Evolutionary conservation across 2,113 vertebrate species (phyloP).

Genomic region (Rhipidura dahli): DNA sequence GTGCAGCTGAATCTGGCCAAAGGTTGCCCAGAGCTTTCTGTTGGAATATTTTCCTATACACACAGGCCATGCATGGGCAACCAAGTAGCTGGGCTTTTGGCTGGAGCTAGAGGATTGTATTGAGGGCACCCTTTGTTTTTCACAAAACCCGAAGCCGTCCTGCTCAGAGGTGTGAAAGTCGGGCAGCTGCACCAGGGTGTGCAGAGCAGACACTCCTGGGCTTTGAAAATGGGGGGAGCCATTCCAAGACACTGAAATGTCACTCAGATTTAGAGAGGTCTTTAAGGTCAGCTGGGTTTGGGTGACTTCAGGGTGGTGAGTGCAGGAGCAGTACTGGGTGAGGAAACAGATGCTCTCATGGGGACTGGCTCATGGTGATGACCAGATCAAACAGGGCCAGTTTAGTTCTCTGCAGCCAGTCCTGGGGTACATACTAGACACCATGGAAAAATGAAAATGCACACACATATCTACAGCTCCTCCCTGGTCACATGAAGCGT

Average conservation of each 20-base stretch:
- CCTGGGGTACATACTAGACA: neutral
- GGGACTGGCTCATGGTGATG: accelerated
- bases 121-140: neutral
- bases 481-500: neutral
- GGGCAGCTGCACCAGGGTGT: neutral
- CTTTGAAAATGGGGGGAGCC: neutral
- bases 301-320: neutral
- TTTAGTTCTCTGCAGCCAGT: neutral
- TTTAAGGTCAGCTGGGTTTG: neutral
- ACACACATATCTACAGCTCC: too few species aligned
- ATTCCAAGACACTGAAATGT: neutral
- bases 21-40: neutral
- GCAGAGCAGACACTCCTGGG: neutral
- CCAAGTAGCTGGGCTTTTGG: neutral
- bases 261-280: neutral
- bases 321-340: accelerated
- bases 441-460: neutral
- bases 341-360: neutral
- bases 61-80: neutral
- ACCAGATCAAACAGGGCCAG: neutral
- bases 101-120: neutral
- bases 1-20: neutral
- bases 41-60: neutral
- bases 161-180: neutral
- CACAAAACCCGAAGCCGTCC: neutral